These are phyloP conservation scores for Dolichomitus sp. DNA, from an alignment of 2,888 invertebrate genomes.

Conservation along the genomic window DNA sequence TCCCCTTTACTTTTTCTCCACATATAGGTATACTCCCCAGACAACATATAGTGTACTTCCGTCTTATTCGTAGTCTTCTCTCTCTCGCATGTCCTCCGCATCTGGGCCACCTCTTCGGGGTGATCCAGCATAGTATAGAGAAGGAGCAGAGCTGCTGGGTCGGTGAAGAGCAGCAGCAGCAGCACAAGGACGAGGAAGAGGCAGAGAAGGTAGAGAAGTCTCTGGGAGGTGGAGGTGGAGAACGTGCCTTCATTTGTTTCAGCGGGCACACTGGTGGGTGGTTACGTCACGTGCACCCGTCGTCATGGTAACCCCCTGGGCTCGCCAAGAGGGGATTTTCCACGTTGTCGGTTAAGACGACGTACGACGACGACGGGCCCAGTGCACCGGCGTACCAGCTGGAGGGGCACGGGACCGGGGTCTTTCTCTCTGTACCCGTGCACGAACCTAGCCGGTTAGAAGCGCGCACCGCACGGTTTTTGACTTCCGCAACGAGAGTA, in stretches of 20 bases:
- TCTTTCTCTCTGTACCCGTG: conserved; percentile 45
- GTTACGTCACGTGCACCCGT: conserved; percentile 85
- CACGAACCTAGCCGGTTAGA: conserved; percentile 29
- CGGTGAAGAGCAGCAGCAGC: conserved; percentile 59
- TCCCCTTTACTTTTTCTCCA: conserved; percentile 25
- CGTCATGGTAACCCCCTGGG: conserved; percentile 85
- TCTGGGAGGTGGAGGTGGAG: conserved; percentile 64
- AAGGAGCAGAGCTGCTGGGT: conserved; percentile 63
- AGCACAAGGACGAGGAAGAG: conserved; percentile 60
- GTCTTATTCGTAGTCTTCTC: conserved; percentile 37
- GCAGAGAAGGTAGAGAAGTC: conserved; percentile 63
- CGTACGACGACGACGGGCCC: conserved; percentile 72
- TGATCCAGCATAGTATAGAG: conserved; percentile 72
- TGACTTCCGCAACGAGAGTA: conserved; percentile 59
- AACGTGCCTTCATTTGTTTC: conserved; percentile 86
- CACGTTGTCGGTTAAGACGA: conserved; percentile 83
- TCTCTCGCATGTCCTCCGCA: conserved; percentile 53
- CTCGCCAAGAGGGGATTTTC: conserved; percentile 84
- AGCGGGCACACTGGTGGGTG: conserved; percentile 84
- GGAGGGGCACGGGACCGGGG: conserved; percentile 55
- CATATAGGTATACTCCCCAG: conserved; percentile 22
- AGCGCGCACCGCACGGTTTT: conserved; percentile 61
- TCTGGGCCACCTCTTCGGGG: conserved; percentile 73
- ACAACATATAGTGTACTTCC: conserved; percentile 46
- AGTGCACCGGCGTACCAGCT: conserved; percentile 46